These are phyloP conservation scores for Albula glossodonta DNA, from an alignment of 2,113 vertebrate species.

Conservation along the genomic window DNA sequence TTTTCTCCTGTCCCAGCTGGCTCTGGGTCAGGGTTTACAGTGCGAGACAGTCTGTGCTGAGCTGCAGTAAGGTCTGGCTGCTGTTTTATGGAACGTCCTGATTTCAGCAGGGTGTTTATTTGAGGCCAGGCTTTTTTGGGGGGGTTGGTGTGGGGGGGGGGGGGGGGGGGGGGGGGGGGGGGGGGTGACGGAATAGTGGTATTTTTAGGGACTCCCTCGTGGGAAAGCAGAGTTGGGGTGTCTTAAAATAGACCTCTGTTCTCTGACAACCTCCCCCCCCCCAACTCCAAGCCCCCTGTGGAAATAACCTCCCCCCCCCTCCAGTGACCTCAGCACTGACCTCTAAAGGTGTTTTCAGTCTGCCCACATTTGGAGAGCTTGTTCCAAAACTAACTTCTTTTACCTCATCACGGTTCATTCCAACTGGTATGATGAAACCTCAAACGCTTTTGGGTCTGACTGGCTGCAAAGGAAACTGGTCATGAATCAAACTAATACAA, in stretches of 20 bases:
- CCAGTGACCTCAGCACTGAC: neutral
- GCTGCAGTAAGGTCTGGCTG: too few relatives aligned
- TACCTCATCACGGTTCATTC: too few relatives aligned
- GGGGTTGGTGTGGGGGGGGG: neutral
- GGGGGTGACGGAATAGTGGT: neutral
- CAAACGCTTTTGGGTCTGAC: too few relatives aligned
- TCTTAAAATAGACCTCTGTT: neutral
- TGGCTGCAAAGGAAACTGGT: too few relatives aligned
- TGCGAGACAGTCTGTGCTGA: too few relatives aligned
- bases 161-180: neutral
- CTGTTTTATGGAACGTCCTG: too few relatives aligned
- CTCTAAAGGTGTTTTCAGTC: neutral
- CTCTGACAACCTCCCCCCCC: too few relatives aligned
- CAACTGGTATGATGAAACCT: too few relatives aligned
- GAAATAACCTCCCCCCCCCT: neutral
- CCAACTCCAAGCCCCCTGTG: neutral
- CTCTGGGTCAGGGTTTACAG: too few relatives aligned
- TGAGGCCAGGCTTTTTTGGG: neutral
- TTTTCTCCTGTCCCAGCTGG: too few relatives aligned
- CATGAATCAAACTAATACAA: too few relatives aligned
- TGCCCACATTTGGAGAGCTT: neutral
- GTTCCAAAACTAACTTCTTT: neutral
- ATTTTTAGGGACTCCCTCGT: slow-evolving; percentile 25
- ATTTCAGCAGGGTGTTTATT: neutral
- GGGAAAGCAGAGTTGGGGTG: neutral